Evolutionary conservation across 2,888 invertebrate species (phyloP).

Genomic region (Agonopterix subpropinquella): DNA sequence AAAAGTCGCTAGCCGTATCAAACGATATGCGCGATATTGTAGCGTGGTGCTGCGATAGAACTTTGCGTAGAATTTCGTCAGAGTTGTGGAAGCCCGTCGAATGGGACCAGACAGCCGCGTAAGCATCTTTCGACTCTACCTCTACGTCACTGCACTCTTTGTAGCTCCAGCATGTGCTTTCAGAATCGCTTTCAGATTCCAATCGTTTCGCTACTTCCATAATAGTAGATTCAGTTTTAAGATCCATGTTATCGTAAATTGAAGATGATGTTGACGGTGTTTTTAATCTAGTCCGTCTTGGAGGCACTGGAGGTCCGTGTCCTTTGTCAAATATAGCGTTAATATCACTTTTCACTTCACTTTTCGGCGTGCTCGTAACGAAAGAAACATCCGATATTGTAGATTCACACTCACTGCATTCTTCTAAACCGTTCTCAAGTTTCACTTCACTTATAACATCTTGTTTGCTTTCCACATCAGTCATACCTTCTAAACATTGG

Average conservation of each 20-base stretch:
- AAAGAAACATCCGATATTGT: conserved; percentile 45
- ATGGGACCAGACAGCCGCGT: conserved; percentile 63
- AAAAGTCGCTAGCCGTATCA: conserved; percentile 56
- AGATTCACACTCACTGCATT: conserved; percentile 52
- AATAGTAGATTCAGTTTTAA: conserved; percentile 21
- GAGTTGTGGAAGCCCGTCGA: conserved; percentile 66
- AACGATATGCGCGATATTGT: conserved; percentile 55
- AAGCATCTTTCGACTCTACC: conserved; percentile 35
- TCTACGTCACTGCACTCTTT: conserved; percentile 55
- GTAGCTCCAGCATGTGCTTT: conserved; percentile 68
- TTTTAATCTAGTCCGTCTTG: conserved; percentile 43
- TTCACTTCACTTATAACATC: conserved; percentile 16
- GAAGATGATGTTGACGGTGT: conserved; percentile 35
- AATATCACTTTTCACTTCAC: conserved; percentile 26
- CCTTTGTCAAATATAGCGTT: conserved; percentile 35
- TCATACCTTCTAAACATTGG: conserved; percentile 61
- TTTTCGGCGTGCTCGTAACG: conserved; percentile 49
- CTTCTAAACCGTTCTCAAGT: conserved; percentile 20
- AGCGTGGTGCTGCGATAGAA: conserved; percentile 53
- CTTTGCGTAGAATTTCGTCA: conserved; percentile 50
- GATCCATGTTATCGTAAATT: conserved; percentile 35
- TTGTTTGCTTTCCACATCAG: conserved; percentile 11
- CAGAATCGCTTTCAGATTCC: conserved; percentile 55
- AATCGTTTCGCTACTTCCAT: conserved; percentile 24
- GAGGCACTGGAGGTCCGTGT: conserved; percentile 45